Percentiles rank a stretch among this genome's conserved stretches.
phyloP scores from a whole-genome alignment of 2,113 vertebrate species.

The Nettapus auritus region DNA sequence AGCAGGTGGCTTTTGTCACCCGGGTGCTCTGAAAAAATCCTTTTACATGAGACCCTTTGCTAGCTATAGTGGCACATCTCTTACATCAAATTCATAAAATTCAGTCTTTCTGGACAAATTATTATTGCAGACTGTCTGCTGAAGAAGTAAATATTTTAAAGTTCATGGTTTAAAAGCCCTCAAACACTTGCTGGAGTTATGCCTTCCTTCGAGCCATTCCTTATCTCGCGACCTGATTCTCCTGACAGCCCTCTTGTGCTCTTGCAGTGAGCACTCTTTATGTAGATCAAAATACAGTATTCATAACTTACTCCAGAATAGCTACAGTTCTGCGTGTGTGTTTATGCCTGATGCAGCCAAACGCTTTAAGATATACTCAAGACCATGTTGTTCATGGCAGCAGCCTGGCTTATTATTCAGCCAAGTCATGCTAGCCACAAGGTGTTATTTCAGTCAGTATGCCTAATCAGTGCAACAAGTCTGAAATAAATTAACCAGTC shows the following conservation, averaged over 20 bases:
- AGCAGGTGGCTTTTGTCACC: background rate
- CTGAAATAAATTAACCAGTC: slow-evolving; percentile 22
- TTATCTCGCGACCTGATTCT: background rate
- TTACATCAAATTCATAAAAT: background rate
- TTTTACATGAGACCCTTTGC: background rate
- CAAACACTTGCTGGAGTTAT: background rate
- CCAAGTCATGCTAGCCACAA: background rate
- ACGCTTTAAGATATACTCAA: background rate
- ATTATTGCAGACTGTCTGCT: background rate
- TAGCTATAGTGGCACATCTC: background rate
- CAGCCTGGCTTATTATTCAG: background rate
- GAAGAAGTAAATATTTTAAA: background rate
- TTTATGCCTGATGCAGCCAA: background rate
- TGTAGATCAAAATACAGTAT: background rate
- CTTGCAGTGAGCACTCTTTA: background rate
- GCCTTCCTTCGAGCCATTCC: background rate
- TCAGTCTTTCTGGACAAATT: background rate
- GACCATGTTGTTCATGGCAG: background rate
- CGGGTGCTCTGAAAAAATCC: background rate
- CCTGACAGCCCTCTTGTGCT: background rate
- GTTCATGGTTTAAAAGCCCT: background rate
- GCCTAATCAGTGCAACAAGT: slow-evolving; percentile 24
- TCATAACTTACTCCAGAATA: background rate
- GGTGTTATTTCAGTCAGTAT: background rate
- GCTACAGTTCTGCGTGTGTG: background rate